Percentiles rank a stretch among this genome's conserved stretches.
phyloP scores from a whole-genome alignment of 2,888 invertebrate genomes.

The Cyaniris semiargus region DNA sequence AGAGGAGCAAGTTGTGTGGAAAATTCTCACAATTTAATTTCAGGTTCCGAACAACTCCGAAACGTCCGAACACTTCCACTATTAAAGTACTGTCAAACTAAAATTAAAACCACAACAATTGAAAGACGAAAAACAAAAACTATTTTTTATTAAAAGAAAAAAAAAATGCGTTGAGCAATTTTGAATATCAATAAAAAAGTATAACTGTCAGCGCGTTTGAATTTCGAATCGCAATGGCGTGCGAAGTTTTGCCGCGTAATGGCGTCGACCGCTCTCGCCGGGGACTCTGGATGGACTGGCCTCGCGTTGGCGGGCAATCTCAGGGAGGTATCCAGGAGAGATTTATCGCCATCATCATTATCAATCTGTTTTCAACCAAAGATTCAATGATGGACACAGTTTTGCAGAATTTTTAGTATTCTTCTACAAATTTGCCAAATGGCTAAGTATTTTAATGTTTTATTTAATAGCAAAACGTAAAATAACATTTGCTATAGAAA shows the following conservation, averaged over 20 bases:
- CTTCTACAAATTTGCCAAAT: too few species aligned
- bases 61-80: not conserved
- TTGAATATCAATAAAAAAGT: not conserved
- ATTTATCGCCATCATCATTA: not conserved
- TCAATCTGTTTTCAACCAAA: not conserved
- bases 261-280: constrained; percentile 3
- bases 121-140: not conserved
- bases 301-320: constrained; percentile 16
- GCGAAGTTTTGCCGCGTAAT: constrained; percentile 3
- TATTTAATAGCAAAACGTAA: too few species aligned
- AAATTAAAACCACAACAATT: not conserved
- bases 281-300: not conserved
- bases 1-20: not conserved
- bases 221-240: not conserved
- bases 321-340: constrained; percentile 6
- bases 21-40: not conserved
- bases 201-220: not conserved
- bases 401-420: not conserved
- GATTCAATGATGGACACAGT: not conserved
- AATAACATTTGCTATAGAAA: not conserved
- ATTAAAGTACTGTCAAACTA: not conserved
- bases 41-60: not conserved
- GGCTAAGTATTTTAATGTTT: too few species aligned
- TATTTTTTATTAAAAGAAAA: not conserved
- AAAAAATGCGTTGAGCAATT: not conserved